phyloP scores from a whole-genome alignment of 1,140 invertebrate species.

The Drosophila bifasciata region DNA sequence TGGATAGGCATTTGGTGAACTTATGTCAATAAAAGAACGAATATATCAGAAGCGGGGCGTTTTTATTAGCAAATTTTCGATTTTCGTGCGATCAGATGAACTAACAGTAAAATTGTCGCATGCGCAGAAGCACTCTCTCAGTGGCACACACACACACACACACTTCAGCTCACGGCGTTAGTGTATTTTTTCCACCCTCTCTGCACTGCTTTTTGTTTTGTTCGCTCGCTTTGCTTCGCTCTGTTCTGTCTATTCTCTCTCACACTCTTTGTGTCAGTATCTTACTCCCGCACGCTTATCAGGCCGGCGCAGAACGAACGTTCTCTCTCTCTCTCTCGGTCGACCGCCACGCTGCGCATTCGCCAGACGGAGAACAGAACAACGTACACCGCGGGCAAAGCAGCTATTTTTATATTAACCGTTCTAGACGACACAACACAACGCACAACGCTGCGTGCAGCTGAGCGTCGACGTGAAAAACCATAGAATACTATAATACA shows the following conservation, averaged over 20 bases:
- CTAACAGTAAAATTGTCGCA: constrained; percentile 72
- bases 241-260: neutral
- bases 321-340: constrained; percentile 41
- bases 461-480: too few relatives aligned
- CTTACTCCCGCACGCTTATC: constrained; percentile 17
- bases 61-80: too few relatives aligned
- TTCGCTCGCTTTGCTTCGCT: neutral
- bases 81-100: constrained; percentile 2
- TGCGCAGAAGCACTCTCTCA: constrained; percentile 53
- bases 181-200: constrained; percentile 52
- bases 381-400: constrained; percentile 19
- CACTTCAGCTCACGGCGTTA: constrained; percentile 1
- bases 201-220: constrained; percentile 31
- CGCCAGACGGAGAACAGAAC: constrained; percentile 53
- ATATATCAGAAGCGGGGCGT: neutral
- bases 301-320: constrained; percentile 44
- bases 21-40: neutral
- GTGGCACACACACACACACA: constrained; percentile 22
- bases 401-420: constrained; percentile 70
- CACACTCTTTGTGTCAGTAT: neutral
- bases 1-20: constrained; percentile 12
- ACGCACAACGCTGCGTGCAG: constrained; percentile 9
- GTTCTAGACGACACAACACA: constrained; percentile 48
- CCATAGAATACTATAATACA: too few relatives aligned
- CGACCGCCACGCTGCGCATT: constrained; percentile 65